Base-by-base conservation (phyloP, 2,797 vertebrate genomes). In the Percopsis omiscomaycus region DNA sequence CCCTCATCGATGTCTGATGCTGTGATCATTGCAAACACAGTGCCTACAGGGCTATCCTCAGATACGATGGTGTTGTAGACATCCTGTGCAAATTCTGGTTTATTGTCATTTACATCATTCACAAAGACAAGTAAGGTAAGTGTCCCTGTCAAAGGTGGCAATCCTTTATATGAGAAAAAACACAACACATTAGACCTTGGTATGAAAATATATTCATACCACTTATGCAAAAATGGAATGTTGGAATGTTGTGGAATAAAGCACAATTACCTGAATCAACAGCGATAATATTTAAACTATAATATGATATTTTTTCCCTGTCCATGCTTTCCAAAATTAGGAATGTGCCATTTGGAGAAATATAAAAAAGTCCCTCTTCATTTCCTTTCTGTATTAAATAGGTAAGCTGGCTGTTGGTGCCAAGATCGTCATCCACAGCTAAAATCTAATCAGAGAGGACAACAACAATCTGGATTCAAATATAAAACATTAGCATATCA, bases 31-130 rank as follows among this genome's bases (percentile, higher is more conserved):
- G 87, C 86, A 77, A 92, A 89, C 59, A 85, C 80, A 0, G 88
- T 90, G 55, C 89, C 91, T 16, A 66, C 8, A 44, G 85, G 79
- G 60, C 80, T 85, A 77, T 91, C 90, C 81, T 94, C 93, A 32
- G 69, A 78, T 30, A 93, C 84, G 8, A 84, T 86, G 53, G 86
- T 86, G 73, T 74, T 84, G 68, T 87, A 86, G 29, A 66, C 48
- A 0, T 89, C 80, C 53, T 86, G 81, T 5, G 68, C 68, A 79
- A 94, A 92, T 52, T 78, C 59, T 50, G 93, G 92, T 32, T 5
- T 53, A 48, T 93, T 93, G 75, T 94, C 93, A 67, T 94, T 94
- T 22, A 89, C 42, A 65, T 93, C 92, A 15, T 92, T 88, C 70
- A 94, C 90, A 3, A 86, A 13, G 47, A 93, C 64, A 5, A 78